These are phyloP conservation scores for Goniozus legneri DNA, from an alignment of 1,140 invertebrate species.

Conservation along the genomic window DNA sequence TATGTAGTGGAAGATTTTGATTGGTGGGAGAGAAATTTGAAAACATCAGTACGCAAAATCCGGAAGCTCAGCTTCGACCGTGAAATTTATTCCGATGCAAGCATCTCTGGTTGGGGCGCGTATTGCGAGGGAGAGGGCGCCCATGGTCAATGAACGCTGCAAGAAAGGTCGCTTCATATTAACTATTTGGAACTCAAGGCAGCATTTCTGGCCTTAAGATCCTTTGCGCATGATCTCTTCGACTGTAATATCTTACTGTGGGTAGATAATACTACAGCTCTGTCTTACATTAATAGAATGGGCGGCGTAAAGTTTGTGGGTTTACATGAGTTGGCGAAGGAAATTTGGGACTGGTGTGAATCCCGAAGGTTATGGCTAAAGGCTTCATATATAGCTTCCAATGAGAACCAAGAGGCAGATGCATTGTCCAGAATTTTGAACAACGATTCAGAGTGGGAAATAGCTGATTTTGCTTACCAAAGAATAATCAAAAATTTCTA, in stretches of 20 bases:
- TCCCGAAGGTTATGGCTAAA: neutral
- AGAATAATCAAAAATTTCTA: constrained; percentile 17
- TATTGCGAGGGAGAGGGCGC: neutral
- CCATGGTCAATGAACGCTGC: neutral
- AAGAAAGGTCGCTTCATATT: neutral
- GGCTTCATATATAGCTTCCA: neutral
- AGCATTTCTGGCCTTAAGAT: neutral
- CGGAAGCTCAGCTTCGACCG: neutral
- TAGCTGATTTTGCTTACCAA: neutral
- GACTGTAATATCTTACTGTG: neutral
- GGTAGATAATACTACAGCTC: neutral
- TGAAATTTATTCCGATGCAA: neutral
- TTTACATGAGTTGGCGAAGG: constrained; percentile 11
- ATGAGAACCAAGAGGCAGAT: neutral
- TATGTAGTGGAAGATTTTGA: neutral
- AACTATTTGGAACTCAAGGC: neutral
- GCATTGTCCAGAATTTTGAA: constrained; percentile 11
- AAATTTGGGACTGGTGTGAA: constrained; percentile 5
- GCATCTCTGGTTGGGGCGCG: neutral
- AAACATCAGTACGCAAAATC: neutral
- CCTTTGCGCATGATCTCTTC: neutral
- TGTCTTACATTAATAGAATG: constrained; percentile 16
- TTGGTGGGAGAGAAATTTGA: neutral
- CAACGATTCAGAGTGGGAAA: neutral
- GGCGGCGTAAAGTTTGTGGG: constrained; percentile 18